Conservation (phyloP, 2,113 vertebrate species). For the Otocyon megalotis region DNA sequence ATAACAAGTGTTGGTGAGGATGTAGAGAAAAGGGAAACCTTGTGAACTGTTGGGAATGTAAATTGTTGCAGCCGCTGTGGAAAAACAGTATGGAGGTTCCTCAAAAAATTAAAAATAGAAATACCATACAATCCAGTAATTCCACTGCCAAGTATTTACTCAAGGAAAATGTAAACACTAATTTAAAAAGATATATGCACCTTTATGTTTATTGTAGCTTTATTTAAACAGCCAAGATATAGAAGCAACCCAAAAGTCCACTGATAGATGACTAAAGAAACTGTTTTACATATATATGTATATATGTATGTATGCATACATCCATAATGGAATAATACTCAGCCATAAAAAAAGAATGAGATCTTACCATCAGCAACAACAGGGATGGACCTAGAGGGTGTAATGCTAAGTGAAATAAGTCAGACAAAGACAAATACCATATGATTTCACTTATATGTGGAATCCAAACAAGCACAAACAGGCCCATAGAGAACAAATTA, state of each 20-base stretch:
- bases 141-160: neutral
- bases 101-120: neutral
- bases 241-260: neutral
- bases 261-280: neutral
- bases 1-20: neutral
- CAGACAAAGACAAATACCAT: neutral
- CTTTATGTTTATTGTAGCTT: neutral
- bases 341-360: neutral
- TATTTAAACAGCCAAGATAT: neutral
- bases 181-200: neutral
- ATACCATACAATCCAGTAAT: neutral
- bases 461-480: neutral
- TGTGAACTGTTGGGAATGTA: neutral
- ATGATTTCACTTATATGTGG: neutral
- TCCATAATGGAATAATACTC: neutral
- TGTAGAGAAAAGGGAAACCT: neutral
- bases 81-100: neutral
- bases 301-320: no score
- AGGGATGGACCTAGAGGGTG: neutral
- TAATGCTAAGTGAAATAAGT: neutral
- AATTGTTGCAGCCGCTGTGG: neutral
- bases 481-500: neutral
- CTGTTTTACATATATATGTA: neutral
- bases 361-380: neutral
- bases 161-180: neutral